Evolutionary conservation across 1,140 invertebrate species (phyloP).

Genomic region (Neodiprion virginianus): DNA sequence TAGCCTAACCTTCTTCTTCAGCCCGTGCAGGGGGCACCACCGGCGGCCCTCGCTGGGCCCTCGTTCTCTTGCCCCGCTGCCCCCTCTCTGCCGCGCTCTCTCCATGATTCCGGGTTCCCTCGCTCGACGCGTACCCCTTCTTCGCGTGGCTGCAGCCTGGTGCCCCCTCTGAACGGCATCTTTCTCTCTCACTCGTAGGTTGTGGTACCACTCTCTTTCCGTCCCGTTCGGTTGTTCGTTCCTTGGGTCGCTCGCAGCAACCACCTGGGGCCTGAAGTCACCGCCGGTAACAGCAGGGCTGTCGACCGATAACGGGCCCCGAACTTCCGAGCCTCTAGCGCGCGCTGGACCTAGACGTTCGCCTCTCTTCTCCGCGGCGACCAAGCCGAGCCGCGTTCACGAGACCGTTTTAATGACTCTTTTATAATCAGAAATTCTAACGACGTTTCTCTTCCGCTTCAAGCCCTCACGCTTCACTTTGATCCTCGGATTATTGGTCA

Average conservation of each 20-base stretch:
- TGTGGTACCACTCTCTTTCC: not conserved
- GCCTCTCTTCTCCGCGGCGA: not conserved
- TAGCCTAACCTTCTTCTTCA: slow-evolving; percentile 45
- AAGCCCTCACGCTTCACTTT: no score
- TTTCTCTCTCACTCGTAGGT: not conserved
- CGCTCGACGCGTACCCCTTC: slow-evolving; percentile 23
- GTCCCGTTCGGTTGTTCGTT: not conserved
- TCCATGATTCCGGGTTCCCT: slow-evolving; percentile 20
- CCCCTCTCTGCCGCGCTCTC: not conserved
- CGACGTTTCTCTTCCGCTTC: no score
- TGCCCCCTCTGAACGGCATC: not conserved
- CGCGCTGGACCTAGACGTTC: not conserved
- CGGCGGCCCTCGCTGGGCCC: slow-evolving; percentile 10
- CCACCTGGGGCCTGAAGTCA: not conserved
- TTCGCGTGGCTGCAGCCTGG: slow-evolving; percentile 25
- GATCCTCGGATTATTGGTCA: no score
- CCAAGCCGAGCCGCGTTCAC: no score
- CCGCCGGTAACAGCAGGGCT: not conserved
- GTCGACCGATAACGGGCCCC: slow-evolving; percentile 3
- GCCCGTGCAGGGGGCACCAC: slow-evolving; percentile 49
- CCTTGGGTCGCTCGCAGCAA: not conserved
- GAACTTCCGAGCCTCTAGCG: not conserved
- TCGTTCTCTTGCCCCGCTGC: slow-evolving; percentile 22
- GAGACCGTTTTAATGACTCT: no score
- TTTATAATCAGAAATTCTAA: no score